Percentiles rank a stretch among this genome's conserved stretches.
Conservation (phyloP, 2,888 invertebrate species). For the Cryptocheilus praepositus region DNA sequence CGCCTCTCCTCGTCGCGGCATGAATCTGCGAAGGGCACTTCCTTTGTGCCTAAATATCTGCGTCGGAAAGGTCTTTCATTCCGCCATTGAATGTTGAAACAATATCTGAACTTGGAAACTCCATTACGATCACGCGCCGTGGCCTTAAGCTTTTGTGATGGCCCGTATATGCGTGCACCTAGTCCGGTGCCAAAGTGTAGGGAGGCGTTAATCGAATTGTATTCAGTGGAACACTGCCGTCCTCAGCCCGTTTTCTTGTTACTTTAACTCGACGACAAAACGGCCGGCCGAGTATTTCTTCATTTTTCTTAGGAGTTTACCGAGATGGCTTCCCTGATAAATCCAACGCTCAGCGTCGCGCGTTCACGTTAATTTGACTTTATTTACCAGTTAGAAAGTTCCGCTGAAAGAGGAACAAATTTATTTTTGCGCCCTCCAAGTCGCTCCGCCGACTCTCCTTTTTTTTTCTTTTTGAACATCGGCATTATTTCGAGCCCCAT, state of each 20-base stretch:
- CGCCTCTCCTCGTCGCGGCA: too few species aligned
- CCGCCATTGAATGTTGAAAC: constrained; percentile 27
- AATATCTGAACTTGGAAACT: constrained; percentile 36
- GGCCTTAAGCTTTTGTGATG: constrained; percentile 22
- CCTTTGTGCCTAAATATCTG: constrained; percentile 18
- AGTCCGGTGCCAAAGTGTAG: not conserved
- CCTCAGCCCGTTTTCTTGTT: too few species aligned
- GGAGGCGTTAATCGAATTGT: constrained; percentile 2
- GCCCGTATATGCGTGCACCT: not conserved
- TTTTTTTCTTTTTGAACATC: constrained; percentile 11
- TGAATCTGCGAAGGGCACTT: not conserved
- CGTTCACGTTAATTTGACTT: too few species aligned
- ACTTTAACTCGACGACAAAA: too few species aligned
- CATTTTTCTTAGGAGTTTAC: too few species aligned
- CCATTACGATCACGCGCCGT: constrained; percentile 27
- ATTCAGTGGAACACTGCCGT: not conserved
- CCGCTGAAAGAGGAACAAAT: too few species aligned
- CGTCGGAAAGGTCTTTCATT: constrained; percentile 18
- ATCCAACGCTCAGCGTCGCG: too few species aligned
- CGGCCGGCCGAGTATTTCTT: too few species aligned
- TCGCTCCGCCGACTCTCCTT: not conserved
- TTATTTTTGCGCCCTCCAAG: too few species aligned
- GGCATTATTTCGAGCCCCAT: too few species aligned
- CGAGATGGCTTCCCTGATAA: too few species aligned
- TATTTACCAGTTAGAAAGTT: too few species aligned